Evolutionary conservation across 2,888 invertebrate genomes (phyloP).

Genomic region (Polyommatus iphigenia): DNA sequence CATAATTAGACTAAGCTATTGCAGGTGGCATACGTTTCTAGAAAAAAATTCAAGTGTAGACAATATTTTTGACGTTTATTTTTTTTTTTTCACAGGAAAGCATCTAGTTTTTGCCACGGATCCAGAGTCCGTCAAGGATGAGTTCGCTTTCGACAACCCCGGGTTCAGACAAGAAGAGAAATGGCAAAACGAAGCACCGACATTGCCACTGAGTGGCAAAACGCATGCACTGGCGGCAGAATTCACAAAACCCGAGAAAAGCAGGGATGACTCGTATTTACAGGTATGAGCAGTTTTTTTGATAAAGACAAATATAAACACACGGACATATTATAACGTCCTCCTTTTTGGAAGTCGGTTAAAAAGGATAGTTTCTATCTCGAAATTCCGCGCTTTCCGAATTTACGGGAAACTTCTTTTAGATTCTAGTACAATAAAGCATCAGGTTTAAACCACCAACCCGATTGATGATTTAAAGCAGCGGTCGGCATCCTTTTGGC

Average conservation of each 20-base stretch:
- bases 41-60: background rate
- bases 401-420: too few relatives aligned
- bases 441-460: too few relatives aligned
- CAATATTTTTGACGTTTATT: background rate
- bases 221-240: constrained; percentile 63
- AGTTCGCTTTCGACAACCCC: constrained; percentile 90
- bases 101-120: constrained; percentile 87
- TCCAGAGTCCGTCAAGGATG: constrained; percentile 87
- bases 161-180: constrained; percentile 83
- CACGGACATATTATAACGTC: too few relatives aligned
- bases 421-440: too few relatives aligned
- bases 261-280: constrained; percentile 67
- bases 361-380: too few relatives aligned
- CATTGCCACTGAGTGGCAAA: constrained; percentile 66
- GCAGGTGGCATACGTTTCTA: background rate
- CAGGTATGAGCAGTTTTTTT: constrained; percentile 50
- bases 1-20: background rate
- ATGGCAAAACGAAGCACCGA: constrained; percentile 75
- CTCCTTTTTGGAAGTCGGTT: too few relatives aligned
- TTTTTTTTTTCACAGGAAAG: constrained; percentile 78
- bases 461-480: too few relatives aligned
- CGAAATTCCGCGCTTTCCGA: too few relatives aligned
- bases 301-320: background rate
- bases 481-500: too few relatives aligned
- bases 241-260: constrained; percentile 70